phyloP scores from a whole-genome alignment of 2,888 invertebrate species.

The Prenolepis imparis region DNA sequence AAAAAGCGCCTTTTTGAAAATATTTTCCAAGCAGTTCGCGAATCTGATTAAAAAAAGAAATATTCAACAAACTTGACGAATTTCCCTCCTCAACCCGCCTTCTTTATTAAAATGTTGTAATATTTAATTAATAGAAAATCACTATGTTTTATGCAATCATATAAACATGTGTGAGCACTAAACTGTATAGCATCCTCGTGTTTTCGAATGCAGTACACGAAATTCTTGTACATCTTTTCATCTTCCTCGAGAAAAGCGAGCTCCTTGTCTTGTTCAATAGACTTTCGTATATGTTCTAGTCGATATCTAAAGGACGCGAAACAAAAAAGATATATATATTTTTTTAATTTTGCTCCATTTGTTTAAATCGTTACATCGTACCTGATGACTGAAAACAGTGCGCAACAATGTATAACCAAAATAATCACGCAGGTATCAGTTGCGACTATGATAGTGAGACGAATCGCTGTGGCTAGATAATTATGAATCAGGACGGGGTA shows the following conservation, averaged over 20 bases:
- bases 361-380: conserved; percentile 28
- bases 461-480: conserved; percentile 68
- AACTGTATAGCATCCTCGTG: conserved; percentile 31
- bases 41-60: conserved; percentile 27
- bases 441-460: conserved; percentile 67
- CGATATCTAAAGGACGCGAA: conserved; percentile 16
- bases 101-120: background rate
- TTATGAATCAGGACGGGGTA: conserved; percentile 70
- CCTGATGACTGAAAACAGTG: conserved; percentile 70
- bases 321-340: background rate
- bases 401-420: conserved; percentile 73
- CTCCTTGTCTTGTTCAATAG: conserved; percentile 15
- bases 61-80: background rate
- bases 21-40: background rate
- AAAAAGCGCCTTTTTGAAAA: conserved; percentile 13
- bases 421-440: conserved; percentile 69
- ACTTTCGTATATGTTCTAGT: background rate
- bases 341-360: background rate
- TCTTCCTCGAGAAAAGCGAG: conserved; percentile 2
- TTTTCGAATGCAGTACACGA: conserved; percentile 29
- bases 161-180: background rate
- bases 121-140: background rate
- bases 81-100: background rate
- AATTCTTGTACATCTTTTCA: conserved; percentile 32
- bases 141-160: background rate